Conservation (phyloP, 53 echinoderm and acorn worm genomes). For the Pentamera pediparva region DNA sequence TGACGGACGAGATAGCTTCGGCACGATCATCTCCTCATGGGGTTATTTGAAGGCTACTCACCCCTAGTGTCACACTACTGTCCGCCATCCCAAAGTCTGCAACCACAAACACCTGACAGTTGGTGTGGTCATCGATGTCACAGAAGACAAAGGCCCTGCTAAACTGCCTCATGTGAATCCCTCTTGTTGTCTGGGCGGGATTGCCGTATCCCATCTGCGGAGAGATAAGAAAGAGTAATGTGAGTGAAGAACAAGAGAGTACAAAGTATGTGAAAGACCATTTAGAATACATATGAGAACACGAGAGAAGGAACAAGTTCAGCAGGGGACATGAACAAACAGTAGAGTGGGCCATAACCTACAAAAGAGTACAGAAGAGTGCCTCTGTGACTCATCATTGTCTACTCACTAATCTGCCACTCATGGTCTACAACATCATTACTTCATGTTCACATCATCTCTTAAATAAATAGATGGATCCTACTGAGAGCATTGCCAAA, state of each 20-base stretch:
- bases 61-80: conserved; percentile 77
- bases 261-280: background rate
- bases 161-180: conserved; percentile 75
- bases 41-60: conserved; percentile 38
- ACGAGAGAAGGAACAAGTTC: background rate
- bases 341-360: background rate
- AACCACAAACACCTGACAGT: conserved; percentile 76
- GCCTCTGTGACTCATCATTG: background rate
- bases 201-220: conserved; percentile 85
- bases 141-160: conserved; percentile 75
- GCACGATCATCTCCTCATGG: too few species aligned
- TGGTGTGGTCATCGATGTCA: conserved; percentile 45
- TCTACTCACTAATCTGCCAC: background rate
- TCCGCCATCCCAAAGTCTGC: conserved; percentile 84
- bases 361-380: background rate
- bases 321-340: background rate
- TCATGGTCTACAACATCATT: too few species aligned
- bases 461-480: too few species aligned
- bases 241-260: background rate
- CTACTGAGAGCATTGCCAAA: too few species aligned
- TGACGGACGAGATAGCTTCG: too few species aligned
- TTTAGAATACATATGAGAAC: background rate
- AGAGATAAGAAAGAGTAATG: background rate
- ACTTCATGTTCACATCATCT: too few species aligned
- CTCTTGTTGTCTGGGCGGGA: conserved; percentile 69